Evolutionary conservation across 2,797 vertebrate genomes (phyloP).

Genomic region (Orientallactaga sibirica): DNA sequence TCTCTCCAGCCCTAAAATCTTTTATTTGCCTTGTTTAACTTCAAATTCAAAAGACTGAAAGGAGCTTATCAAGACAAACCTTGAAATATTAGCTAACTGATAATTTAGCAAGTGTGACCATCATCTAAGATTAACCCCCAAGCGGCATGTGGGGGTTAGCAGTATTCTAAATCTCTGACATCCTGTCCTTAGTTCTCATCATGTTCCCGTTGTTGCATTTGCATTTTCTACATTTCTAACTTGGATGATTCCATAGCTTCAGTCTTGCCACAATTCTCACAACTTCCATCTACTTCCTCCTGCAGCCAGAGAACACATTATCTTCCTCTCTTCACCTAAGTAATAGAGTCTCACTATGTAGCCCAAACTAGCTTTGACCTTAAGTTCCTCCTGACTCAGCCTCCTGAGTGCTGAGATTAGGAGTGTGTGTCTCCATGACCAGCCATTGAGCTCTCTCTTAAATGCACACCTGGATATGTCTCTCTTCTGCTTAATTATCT

Average conservation of each 20-base stretch:
- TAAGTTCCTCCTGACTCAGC: background rate
- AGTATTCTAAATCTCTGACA: background rate
- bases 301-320: background rate
- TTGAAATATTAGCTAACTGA: conserved; percentile 12
- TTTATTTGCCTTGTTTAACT: conserved; percentile 10
- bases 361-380: background rate
- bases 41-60: conserved; percentile 5
- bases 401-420: background rate
- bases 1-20: background rate
- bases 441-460: background rate
- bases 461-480: background rate
- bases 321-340: background rate
- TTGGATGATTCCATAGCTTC: background rate
- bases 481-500: background rate
- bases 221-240: background rate
- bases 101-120: conserved; percentile 17
- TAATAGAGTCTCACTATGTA: background rate
- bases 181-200: background rate
- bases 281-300: background rate
- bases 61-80: background rate
- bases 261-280: background rate
- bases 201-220: background rate
- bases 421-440: background rate
- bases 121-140: background rate
- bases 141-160: background rate